Evolutionary conservation across 2,888 invertebrate species (phyloP).

Genomic region (Tipula lateralis): DNA sequence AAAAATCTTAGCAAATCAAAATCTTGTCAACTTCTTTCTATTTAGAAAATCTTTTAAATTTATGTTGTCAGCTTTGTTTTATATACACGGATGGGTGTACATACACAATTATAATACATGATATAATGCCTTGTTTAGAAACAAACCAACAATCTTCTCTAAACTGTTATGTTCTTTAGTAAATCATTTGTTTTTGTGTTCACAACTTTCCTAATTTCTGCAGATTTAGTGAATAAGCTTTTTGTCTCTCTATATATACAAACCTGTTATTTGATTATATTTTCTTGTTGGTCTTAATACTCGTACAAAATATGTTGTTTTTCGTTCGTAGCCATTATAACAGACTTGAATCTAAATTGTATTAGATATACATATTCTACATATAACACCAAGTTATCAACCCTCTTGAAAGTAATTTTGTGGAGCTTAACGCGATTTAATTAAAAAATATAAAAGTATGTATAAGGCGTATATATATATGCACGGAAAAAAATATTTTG

Average conservation of each 20-base stretch:
- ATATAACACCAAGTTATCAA: neutral
- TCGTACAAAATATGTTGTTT: neutral
- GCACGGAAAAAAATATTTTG: too few species aligned
- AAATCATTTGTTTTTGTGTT: neutral
- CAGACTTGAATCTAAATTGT: neutral
- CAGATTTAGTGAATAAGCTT: neutral
- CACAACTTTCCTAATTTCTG: neutral
- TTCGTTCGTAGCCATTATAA: neutral
- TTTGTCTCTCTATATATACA: neutral
- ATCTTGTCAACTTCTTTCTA: too few species aligned
- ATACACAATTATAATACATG: too few species aligned
- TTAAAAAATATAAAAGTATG: neutral
- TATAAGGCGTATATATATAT: neutral
- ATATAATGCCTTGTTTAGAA: neutral
- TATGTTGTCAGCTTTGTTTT: too few species aligned
- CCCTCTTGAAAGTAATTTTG: neutral
- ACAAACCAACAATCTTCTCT: neutral
- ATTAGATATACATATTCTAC: neutral
- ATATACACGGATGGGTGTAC: too few species aligned
- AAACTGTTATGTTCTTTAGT: neutral
- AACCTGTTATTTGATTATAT: neutral
- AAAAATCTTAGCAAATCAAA: too few species aligned
- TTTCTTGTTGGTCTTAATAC: neutral
- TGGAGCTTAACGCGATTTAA: constrained; percentile 3
- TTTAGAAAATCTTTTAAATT: too few species aligned